These are phyloP conservation scores for Uria lomvia DNA, from an alignment of 2,113 vertebrate species.

Conservation along the genomic window DNA sequence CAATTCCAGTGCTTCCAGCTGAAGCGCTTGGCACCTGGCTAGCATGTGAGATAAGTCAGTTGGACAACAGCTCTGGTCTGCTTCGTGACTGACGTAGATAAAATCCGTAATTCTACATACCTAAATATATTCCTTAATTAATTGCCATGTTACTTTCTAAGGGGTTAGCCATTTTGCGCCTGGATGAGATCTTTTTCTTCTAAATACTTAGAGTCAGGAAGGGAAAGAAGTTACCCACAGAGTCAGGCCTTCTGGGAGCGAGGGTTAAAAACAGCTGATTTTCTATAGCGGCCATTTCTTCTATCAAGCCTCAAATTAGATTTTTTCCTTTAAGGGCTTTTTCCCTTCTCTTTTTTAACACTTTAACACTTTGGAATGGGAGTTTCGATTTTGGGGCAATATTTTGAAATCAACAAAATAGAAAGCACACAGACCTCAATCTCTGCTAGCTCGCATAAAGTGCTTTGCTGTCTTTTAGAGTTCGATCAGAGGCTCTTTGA, in stretches of 20 bases:
- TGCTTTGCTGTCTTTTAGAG: neutral
- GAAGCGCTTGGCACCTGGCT: neutral
- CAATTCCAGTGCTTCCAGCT: neutral
- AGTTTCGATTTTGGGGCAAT: neutral
- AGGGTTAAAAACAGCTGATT: neutral
- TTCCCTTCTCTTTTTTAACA: neutral
- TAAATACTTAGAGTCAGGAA: neutral
- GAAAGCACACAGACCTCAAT: neutral
- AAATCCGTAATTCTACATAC: neutral
- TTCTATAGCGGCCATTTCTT: neutral
- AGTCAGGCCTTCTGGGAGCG: neutral
- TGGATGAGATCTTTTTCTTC: neutral
- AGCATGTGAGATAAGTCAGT: neutral
- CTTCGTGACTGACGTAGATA: neutral
- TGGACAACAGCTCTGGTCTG: neutral
- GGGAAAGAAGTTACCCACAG: neutral
- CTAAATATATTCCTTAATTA: neutral
- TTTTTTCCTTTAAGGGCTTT: neutral
- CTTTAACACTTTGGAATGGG: neutral
- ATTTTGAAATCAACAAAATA: neutral
- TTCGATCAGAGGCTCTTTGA: neutral
- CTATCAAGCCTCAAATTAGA: neutral
- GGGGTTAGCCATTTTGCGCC: neutral
- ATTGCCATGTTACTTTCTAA: neutral
- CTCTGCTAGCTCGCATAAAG: neutral